Conservation (phyloP, 2,888 invertebrate genomes). For the Shargacucullia verbasci region DNA sequence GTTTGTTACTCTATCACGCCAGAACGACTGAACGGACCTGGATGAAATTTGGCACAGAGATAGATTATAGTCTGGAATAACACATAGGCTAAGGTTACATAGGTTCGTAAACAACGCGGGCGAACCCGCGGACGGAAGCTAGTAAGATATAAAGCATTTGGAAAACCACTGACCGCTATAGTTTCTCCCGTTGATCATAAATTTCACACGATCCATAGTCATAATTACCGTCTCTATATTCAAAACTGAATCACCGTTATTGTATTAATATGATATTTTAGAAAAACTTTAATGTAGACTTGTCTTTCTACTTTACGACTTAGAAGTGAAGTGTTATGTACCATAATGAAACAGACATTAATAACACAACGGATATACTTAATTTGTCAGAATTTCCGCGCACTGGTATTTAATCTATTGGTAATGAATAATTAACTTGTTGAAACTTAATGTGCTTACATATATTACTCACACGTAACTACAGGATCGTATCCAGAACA, state of each 20-base stretch:
- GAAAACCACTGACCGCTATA: constrained; percentile 56
- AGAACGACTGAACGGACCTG: no score
- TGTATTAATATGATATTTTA: not conserved
- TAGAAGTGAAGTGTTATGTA: constrained; percentile 5
- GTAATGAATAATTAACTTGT: no score
- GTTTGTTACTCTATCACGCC: no score
- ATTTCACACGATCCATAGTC: constrained; percentile 60
- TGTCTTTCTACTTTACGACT: not conserved
- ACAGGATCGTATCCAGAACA: no score
- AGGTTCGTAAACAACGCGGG: no score
- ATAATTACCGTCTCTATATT: constrained; percentile 9
- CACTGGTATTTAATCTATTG: not conserved
- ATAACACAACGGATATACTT: not conserved
- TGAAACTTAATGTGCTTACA: no score
- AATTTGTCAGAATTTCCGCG: not conserved
- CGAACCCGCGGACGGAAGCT: no score
- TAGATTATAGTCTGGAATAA: no score
- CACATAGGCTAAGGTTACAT: no score
- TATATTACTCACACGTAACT: no score
- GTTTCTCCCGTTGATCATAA: constrained; percentile 62
- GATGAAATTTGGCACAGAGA: no score
- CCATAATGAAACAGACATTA: not conserved
- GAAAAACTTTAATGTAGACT: not conserved
- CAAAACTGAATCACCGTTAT: not conserved
- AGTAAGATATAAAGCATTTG: no score